These are phyloP conservation scores for Eucera pruinosa DNA, from an alignment of 2,888 invertebrate genomes.

Conservation along the genomic window DNA sequence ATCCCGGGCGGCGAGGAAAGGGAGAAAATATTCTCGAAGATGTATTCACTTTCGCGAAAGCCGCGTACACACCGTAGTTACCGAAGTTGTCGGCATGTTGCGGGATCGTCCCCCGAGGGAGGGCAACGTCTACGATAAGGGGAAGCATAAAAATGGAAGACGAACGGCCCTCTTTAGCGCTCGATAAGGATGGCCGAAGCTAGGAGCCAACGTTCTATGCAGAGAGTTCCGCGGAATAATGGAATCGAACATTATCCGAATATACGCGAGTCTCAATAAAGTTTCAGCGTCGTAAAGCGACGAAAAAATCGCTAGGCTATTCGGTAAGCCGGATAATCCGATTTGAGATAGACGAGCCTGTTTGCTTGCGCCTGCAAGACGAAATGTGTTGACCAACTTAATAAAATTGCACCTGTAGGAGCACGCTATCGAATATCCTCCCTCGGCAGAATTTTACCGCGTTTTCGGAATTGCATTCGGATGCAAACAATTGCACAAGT, in stretches of 20 bases:
- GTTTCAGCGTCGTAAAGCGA: slow-evolving; percentile 49
- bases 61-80: background rate
- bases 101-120: slow-evolving; percentile 1
- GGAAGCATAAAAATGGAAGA: slow-evolving; percentile 45
- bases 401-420: background rate
- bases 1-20: background rate
- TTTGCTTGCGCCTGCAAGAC: slow-evolving; percentile 24
- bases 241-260: slow-evolving; percentile 63
- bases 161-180: slow-evolving; percentile 30
- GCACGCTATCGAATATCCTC: background rate
- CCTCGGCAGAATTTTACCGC: background rate
- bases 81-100: slow-evolving; percentile 27
- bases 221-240: slow-evolving; percentile 56
- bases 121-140: slow-evolving; percentile 24
- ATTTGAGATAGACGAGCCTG: slow-evolving; percentile 59
- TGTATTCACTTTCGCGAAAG: slow-evolving; percentile 11
- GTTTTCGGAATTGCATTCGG: background rate
- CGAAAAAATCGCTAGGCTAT: slow-evolving; percentile 31
- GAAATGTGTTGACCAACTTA: slow-evolving; percentile 21
- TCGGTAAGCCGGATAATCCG: slow-evolving; percentile 68
- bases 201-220: background rate
- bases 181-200: slow-evolving; percentile 10
- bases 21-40: background rate
- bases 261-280: slow-evolving; percentile 63
- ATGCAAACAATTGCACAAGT: background rate